These are phyloP conservation scores for Drosophila infuscata DNA, from an alignment of 2,888 invertebrate genomes.

Conservation along the genomic window DNA sequence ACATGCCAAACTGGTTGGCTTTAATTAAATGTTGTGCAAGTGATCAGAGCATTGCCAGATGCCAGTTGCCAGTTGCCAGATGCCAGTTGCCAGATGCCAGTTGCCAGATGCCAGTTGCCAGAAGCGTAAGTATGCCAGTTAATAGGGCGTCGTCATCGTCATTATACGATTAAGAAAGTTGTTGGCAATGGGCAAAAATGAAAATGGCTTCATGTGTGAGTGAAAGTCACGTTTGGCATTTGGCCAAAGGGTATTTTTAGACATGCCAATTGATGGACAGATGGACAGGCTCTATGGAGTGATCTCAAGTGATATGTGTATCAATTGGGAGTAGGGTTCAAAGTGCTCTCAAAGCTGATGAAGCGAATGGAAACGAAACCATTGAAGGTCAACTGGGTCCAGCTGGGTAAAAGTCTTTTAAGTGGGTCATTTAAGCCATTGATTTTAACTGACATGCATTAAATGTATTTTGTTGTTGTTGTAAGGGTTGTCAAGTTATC, in stretches of 20 bases:
- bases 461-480: neutral
- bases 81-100: neutral
- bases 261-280: neutral
- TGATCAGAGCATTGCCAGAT: constrained; percentile 12
- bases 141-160: constrained; percentile 27
- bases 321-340: neutral
- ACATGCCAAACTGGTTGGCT: constrained; percentile 59
- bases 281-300: too few relatives aligned
- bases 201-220: constrained; percentile 1
- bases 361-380: neutral
- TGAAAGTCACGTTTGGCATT: constrained; percentile 13
- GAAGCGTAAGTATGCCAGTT: constrained; percentile 11
- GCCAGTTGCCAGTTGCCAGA: neutral
- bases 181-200: constrained; percentile 24
- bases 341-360: neutral
- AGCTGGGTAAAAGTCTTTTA: neutral
- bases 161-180: constrained; percentile 24
- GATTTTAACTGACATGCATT: neutral
- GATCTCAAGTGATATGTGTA: neutral
- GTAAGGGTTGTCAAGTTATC: neutral
- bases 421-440: neutral
- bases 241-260: constrained; percentile 7
- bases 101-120: neutral
- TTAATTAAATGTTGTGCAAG: constrained; percentile 61
- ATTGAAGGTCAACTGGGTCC: neutral